phyloP scores from a whole-genome alignment of 2,797 vertebrate species.

The Discoglossus pictus region DNA sequence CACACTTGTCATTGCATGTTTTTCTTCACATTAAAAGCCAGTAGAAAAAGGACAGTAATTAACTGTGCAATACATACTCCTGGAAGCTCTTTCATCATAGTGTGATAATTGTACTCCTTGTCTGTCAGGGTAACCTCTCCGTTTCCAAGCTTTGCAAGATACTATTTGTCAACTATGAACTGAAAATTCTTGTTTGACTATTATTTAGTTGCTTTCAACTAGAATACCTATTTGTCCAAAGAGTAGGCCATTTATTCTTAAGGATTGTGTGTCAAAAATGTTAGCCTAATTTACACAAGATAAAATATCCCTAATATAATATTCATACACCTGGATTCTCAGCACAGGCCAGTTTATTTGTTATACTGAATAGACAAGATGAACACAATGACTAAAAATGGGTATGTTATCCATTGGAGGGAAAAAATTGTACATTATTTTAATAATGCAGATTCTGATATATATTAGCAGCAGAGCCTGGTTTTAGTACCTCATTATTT shows the following conservation, averaged over 20 bases:
- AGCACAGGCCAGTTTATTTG: conserved; percentile 25
- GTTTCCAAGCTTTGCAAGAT: conserved; percentile 75
- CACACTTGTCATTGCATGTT: conserved; percentile 99
- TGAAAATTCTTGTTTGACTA: conserved; percentile 66
- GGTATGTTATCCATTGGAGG: neutral
- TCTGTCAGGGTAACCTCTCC: conserved; percentile 94
- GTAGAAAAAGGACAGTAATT: conserved; percentile 99
- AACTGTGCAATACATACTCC: conserved; percentile 87
- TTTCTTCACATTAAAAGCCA: conserved; percentile 99
- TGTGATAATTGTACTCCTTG: conserved; percentile 99
- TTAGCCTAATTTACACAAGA: conserved; percentile 77
- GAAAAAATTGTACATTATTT: no score
- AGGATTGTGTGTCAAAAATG: conserved; percentile 78
- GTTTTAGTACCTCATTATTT: no score
- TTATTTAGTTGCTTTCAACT: conserved; percentile 64
- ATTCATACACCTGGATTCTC: conserved; percentile 68
- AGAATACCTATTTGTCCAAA: conserved; percentile 80
- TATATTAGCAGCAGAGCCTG: no score
- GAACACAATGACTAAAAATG: neutral
- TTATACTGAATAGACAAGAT: conserved; percentile 31
- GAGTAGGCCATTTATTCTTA: conserved; percentile 84
- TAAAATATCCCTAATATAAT: conserved; percentile 72
- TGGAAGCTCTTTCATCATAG: conserved; percentile 96
- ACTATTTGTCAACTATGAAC: conserved; percentile 91
- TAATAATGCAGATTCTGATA: no score